Evolutionary conservation across 2,797 vertebrate species (phyloP), one percentile per base, ranked within the genome.

Genomic region (Nyctibius grandis): DNA sequence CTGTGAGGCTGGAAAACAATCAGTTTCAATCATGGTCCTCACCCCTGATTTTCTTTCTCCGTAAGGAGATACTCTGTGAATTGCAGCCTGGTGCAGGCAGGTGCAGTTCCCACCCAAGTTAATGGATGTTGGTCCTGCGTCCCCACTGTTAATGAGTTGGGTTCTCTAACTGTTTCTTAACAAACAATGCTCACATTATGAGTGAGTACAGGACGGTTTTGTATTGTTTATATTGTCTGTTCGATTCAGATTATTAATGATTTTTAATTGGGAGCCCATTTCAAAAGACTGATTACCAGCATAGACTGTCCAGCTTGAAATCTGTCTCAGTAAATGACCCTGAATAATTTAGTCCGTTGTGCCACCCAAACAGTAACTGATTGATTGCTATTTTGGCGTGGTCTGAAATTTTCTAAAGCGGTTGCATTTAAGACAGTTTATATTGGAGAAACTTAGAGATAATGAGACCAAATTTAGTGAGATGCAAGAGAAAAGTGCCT

Each of bases 311-410:
- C 91, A 78, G 72, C 70, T 87, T 95, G 83, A 97, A 95, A 93
- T 96, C 85, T 93, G 75, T 94, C 93, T 96, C 54, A 68, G 79
- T 90, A 94, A 97, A 91, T 59, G 82, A 96, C 89, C 75, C 81
- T 95, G 95, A 97, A 95, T 94, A 97, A 97, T 97, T 95, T 64
- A 92, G 84, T 95, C 94, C 23, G 73, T 96, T 96, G 89, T 95
- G 80, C 85, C 88, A 96, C 96, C 89, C 94, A 96, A 91, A 93
- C 78, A 93, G 92, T 65, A 74, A 93, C 51, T 40, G 89, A 95
- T 91, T 94, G 96, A 96, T 88, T 96, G 95, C 95, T 97, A 91
- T 87, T 97, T 92, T 89, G 87, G 88, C 5, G 1, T 51, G 87
- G 67, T 77, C 86, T 93, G 90, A 96, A 96, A 81, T 97, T 89